Evolutionary conservation across 2,113 vertebrate species (phyloP).

Genomic region (Rhombomys opimus): DNA sequence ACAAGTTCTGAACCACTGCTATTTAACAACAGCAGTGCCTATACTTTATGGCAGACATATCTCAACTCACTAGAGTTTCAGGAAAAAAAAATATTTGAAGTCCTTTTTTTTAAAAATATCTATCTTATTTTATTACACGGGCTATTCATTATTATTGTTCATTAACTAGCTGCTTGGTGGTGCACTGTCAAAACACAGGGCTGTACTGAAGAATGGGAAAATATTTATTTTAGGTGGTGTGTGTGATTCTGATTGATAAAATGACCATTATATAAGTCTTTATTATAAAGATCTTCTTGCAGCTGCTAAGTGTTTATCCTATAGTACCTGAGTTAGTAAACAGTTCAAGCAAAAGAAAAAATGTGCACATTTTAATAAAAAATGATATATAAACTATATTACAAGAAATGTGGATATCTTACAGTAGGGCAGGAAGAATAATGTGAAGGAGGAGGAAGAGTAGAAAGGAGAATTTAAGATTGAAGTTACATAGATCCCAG

Average conservation of each 20-base stretch:
- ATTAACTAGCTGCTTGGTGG: background rate
- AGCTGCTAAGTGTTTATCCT: background rate
- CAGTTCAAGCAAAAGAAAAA: background rate
- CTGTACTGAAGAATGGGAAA: background rate
- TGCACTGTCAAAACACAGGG: background rate
- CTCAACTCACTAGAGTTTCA: background rate
- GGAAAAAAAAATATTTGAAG: background rate
- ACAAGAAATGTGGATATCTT: background rate
- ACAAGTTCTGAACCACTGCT: background rate
- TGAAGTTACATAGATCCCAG: too few species aligned
- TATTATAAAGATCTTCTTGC: background rate
- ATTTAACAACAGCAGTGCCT: background rate
- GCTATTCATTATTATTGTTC: background rate
- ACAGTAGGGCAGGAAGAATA: background rate
- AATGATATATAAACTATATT: background rate
- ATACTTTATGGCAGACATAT: background rate
- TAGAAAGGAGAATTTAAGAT: rapidly evolving
- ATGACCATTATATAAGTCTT: background rate
- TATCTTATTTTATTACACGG: background rate
- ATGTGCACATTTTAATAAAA: background rate
- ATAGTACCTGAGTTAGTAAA: background rate
- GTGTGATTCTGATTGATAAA: background rate
- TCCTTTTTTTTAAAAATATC: background rate
- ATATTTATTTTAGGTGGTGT: rapidly evolving
- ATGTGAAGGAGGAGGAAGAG: background rate